Evolutionary conservation across 2,797 vertebrate species (phyloP), one percentile per base, ranked within the genome.

Genomic region (Aeoliscus strigatus): DNA sequence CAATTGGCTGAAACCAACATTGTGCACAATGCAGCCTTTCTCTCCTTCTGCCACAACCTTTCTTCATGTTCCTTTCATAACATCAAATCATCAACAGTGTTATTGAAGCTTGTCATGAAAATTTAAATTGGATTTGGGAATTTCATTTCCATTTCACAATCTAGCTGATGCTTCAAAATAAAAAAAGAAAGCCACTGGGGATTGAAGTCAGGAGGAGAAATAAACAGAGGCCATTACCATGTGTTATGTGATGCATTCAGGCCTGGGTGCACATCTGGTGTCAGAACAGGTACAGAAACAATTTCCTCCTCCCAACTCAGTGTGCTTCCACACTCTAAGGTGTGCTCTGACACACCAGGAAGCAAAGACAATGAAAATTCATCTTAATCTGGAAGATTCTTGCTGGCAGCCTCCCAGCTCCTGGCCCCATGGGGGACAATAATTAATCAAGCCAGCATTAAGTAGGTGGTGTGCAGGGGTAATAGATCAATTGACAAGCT

Each of bases 401-500:
- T 37, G 28, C 48, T 60, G 54, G 70, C 64, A 78, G 69, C 64
- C 41, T 50, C 58, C 61, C 52, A 34, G 48, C 51, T 61, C 60
- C 43, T 29, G 57, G 48, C 66, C 73, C 70, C 14, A 34, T 60
- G 51, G 76, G 72, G 68, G 73, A 73, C 57, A 69, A 81, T 83
- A 84, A 87, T 86, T 79, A 88, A 87, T 86, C 83, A 83, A 71
- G 64, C 76, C 56, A 79, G 70, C 77, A 76, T 87, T 87, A 84
- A 81, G 75, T 70, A 84, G 81, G 80, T 55, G 63, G 75, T 77
- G 77, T 75, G 65, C 77, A 59, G 77, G 51, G 75, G 83, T 87
- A 87, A 87, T 84, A 85, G 82, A 88, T 87, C 84, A 86, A 85
- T 87, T 87, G 86, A 86, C 80, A 84, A 81, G 73, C 72, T 76